These are phyloP conservation scores for Galerucella calmariensis DNA, from an alignment of 2,888 invertebrate species.

Conservation along the genomic window DNA sequence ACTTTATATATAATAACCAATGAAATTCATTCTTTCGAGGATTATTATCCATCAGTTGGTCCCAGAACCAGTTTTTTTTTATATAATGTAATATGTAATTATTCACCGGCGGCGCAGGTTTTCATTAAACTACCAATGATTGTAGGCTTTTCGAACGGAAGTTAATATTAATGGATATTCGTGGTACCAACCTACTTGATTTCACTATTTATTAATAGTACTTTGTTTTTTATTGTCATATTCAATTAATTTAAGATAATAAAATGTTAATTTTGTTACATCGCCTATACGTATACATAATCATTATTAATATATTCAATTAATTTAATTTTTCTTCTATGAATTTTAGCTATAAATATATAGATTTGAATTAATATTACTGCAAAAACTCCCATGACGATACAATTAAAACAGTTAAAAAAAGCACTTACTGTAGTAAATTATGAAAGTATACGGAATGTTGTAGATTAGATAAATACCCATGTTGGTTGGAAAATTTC, in stretches of 20 bases:
- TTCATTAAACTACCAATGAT: constrained; percentile 1
- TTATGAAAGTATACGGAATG: too few species aligned
- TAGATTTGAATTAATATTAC: too few species aligned
- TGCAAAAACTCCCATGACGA: too few species aligned
- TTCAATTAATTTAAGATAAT: neutral
- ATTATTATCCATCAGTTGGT: constrained; percentile 54
- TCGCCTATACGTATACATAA: too few species aligned
- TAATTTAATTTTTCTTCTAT: too few species aligned
- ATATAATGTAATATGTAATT: constrained; percentile 12
- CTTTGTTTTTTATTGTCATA: neutral
- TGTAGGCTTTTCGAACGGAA: neutral
- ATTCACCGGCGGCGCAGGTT: constrained; percentile 1
- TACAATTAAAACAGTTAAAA: too few species aligned
- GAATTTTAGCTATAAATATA: too few species aligned
- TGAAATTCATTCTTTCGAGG: constrained; percentile 58
- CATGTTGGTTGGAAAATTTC: too few species aligned
- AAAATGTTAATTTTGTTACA: neutral
- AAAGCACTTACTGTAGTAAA: too few species aligned
- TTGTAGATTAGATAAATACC: too few species aligned
- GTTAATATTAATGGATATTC: constrained; percentile 4
- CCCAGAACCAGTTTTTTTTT: constrained; percentile 53
- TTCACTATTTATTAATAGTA: neutral
- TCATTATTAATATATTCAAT: too few species aligned
- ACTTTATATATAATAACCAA: constrained; percentile 51
- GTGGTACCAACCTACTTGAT: constrained; percentile 1